Conservation (phyloP, 2,113 vertebrate genomes). For the Ceratotherium simum region DNA sequence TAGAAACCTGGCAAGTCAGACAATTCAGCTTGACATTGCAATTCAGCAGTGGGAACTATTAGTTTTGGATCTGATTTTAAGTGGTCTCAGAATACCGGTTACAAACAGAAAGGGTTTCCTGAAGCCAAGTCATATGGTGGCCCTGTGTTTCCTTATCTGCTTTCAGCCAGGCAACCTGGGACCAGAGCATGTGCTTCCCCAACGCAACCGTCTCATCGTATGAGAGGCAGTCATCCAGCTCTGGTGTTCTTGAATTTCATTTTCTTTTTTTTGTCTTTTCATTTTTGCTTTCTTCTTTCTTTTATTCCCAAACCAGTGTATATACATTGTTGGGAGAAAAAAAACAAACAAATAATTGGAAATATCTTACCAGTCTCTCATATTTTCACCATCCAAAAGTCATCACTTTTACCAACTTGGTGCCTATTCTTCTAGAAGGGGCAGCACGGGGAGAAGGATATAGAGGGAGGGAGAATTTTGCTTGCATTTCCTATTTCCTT, state of each 20-base stretch:
- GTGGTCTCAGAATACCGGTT: constrained; percentile 81
- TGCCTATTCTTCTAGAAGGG: background rate
- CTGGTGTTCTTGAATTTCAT: background rate
- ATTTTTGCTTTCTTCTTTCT: constrained; percentile 42
- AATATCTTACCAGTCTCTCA: background rate
- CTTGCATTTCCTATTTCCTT: constrained; percentile 5
- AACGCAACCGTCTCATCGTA: background rate
- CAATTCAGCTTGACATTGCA: constrained; percentile 76
- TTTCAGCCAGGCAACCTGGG: constrained; percentile 70
- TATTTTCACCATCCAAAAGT: constrained; percentile 16
- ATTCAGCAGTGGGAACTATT: constrained; percentile 81
- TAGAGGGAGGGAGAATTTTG: background rate
- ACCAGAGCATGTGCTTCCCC: constrained; percentile 52
- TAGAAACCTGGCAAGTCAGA: constrained; percentile 79
- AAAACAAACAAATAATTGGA: background rate
- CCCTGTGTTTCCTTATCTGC: constrained; percentile 75
- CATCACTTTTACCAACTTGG: background rate
- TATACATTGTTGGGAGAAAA: background rate
- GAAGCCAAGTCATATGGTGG: constrained; percentile 78
- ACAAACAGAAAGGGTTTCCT: constrained; percentile 75
- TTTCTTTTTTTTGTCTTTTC: background rate
- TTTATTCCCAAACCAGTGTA: background rate
- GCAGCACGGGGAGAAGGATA: too few relatives aligned
- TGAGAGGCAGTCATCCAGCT: constrained; percentile 15
- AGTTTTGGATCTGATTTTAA: constrained; percentile 84